Evolutionary conservation across 2,888 invertebrate genomes (phyloP), one percentile per base, ranked within the genome.

Genomic region (Brachylomia viminalis): DNA sequence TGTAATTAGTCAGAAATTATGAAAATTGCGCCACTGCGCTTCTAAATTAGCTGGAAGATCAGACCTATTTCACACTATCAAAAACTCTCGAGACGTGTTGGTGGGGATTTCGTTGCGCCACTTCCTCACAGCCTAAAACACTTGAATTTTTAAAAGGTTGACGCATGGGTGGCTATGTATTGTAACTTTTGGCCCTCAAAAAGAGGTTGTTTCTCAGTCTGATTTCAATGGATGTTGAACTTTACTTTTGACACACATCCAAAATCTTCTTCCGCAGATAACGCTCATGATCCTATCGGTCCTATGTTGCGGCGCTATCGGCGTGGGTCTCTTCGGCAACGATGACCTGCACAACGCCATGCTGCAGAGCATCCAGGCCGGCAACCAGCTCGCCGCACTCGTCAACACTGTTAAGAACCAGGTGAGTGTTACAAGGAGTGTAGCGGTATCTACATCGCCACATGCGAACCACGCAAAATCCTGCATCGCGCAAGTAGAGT

Each of bases 341-440:
- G 99, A 99, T 94, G 99, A 99, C 94, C 97, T 99, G 64, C 99
- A 99, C 97, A 98, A 98, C 94, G 99, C 99, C 15, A 97, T 99
- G 92, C 97, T 98, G 88, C 98, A 98, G 93, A 98, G 98, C 90
- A 97, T 98, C 83, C 97, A 97, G 80, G 98, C 99, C 23, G 98
- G 98, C 11, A 97, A 98, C 90, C 98, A 98, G 93, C 98, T 99
- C 84, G 98, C 99, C 82, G 97, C 97, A 70, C 97, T 98, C 86
- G 97, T 99, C 83, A 97, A 97, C 83, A 98, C 98, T 67, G 98
- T 98, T 74, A 97, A 98, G 89, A 98, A 98, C 93, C 98, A 98
- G 97, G 98, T 98, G 93, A 56, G 56, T 38, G 20, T 54, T 20
- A 7, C 33, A 33, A 33, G 20, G 54, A 20, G n/a, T n/a, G n/a